Percentiles rank a stretch among this genome's conserved stretches.
Conservation (phyloP, 2,888 invertebrate species). For the Acleris emargana region DNA sequence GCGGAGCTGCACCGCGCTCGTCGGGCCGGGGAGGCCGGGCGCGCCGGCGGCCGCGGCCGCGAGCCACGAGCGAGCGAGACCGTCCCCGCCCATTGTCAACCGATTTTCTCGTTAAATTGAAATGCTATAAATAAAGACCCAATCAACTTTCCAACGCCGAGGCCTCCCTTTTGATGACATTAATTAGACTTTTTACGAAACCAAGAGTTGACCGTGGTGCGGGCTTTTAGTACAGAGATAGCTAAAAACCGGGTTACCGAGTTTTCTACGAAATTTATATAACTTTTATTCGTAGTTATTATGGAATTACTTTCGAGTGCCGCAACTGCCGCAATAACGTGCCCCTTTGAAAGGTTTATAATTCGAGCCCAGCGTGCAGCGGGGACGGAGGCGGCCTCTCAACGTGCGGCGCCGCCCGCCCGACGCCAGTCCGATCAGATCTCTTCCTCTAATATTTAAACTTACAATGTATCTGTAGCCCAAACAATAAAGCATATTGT, state of each 20-base stretch:
- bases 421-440: neutral
- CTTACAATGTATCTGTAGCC: constrained; percentile 32
- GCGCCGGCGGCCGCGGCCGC: no score
- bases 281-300: neutral
- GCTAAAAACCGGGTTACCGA: constrained; percentile 12
- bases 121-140: constrained; percentile 55
- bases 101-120: constrained; percentile 49
- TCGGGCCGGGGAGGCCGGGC: no score
- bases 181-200: constrained; percentile 60
- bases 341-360: constrained; percentile 10
- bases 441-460: constrained; percentile 27
- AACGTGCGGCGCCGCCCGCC: no score
- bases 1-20: no score
- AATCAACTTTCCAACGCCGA: constrained; percentile 56
- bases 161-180: constrained; percentile 62
- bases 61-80: neutral
- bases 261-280: constrained; percentile 9
- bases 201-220: constrained; percentile 21
- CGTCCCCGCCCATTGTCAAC: constrained; percentile 15
- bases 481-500: constrained; percentile 36
- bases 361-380: constrained; percentile 7
- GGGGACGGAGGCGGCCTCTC: constrained; percentile 10
- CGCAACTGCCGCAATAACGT: constrained; percentile 35
- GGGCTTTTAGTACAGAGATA: constrained; percentile 26
- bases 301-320: constrained; percentile 20